These are phyloP conservation scores for Barnardius zonarius DNA, from an alignment of 2,113 vertebrate species.

Conservation along the genomic window DNA sequence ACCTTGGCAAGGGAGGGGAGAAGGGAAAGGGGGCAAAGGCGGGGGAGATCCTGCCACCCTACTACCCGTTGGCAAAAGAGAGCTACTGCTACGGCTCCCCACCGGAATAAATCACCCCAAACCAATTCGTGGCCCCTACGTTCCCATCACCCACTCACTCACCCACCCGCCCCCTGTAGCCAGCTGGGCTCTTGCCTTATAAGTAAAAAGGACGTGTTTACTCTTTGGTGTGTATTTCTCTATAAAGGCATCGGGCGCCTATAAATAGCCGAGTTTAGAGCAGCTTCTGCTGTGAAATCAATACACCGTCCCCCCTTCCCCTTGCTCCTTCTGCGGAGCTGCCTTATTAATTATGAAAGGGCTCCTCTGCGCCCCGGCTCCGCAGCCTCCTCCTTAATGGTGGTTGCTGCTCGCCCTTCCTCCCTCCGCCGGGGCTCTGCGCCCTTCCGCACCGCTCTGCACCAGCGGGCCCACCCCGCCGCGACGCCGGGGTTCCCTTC, in stretches of 20 bases:
- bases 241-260: conserved; percentile 53
- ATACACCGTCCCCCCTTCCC: conserved; percentile 60
- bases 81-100: background rate
- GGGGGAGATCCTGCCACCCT: background rate
- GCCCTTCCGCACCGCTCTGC: background rate
- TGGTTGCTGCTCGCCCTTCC: conserved; percentile 13
- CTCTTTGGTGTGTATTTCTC: conserved; percentile 54
- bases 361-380: conserved; percentile 46
- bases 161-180: background rate
- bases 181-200: background rate
- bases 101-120: background rate
- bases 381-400: conserved; percentile 61
- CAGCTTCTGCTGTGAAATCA: conserved; percentile 66
- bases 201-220: conserved; percentile 1
- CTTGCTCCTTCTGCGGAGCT: conserved; percentile 61
- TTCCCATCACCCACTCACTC: background rate
- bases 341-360: conserved; percentile 81
- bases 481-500: background rate
- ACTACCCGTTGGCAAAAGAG: background rate
- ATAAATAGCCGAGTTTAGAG: conserved; percentile 72
- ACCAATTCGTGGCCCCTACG: background rate
- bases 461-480: background rate
- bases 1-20: background rate
- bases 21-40: background rate
- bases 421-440: background rate